phyloP scores from a whole-genome alignment of 2,113 vertebrate genomes.

The Recurvirostra avosetta region DNA sequence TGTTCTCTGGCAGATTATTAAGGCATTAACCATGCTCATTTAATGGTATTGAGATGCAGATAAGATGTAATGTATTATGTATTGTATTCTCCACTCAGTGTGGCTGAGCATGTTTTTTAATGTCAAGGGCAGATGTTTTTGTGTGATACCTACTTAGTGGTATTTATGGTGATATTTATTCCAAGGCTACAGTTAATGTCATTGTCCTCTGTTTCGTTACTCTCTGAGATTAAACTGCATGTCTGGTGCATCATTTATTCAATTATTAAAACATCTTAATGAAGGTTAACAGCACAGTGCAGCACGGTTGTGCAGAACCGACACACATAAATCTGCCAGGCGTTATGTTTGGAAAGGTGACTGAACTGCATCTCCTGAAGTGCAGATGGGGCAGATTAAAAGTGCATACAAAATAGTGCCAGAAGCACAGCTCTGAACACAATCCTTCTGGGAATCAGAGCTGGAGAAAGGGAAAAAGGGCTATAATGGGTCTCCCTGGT shows the following conservation, averaged over 20 bases:
- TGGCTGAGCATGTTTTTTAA: neutral
- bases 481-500: neutral
- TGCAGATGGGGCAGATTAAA: neutral
- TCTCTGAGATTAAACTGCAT: neutral
- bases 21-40: conserved; percentile 40
- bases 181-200: neutral
- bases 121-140: conserved; percentile 29
- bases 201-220: neutral
- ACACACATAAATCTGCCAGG: neutral
- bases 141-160: conserved; percentile 22
- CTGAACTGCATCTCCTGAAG: neutral
- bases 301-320: neutral
- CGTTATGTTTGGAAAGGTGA: fast-evolving
- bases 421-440: neutral
- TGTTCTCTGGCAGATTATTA: conserved; percentile 43
- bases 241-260: conserved; percentile 23
- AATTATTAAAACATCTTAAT: conserved; percentile 36
- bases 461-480: neutral
- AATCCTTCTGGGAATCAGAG: neutral
- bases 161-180: conserved; percentile 52
- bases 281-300: neutral
- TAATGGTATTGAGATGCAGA: conserved; percentile 47
- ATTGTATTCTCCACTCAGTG: neutral
- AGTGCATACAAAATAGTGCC: neutral
- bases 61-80: neutral